Evolutionary conservation across 2,888 invertebrate genomes (phyloP), one percentile per base, ranked within the genome.

Genomic region (Mythimna ferrago): DNA sequence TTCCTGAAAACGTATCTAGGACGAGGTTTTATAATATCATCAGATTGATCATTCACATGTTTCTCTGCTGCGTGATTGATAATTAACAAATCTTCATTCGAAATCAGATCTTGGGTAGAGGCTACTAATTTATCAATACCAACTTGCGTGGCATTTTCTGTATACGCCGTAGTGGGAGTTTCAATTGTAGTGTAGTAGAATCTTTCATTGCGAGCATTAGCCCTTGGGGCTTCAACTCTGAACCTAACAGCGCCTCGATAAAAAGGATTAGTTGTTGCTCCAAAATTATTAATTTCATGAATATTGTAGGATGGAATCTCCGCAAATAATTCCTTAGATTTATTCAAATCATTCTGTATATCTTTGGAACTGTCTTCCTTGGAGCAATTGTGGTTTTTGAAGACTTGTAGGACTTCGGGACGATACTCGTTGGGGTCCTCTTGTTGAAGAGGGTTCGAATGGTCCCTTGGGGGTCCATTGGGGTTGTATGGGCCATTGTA

Each of bases 81-180:
- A 86, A 96, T 96, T 14, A 97, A 84, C 11, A 98, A 95, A 89
- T 97, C 97, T 86, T 97, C 97, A 77, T 97, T 97, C 0, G 97
- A 95, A 75, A 98, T 97, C 14, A 97, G 91, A 89, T 97, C 97
- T 87, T 96, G 97, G 1, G 97, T 97, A 2, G 95, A 97, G 58
- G 96, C 96, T 19, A 97, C 97, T 57, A 97, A 90, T 85, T 94
- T 97, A 6, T 95, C 94, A 57, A 95, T 94, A 2, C 95, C 94
- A 57, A 93, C 89, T 80, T 93, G 84, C 51, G 89, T 89, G 35
- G 87, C 86, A 62, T 89, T 90, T 19, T 87, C 79, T 57, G 80
- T 87, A 54, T 83, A 56, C 6, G 87, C 84, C 4, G 84, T 32
- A 14, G 73, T 76, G 51, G 91, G 89, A 11, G 90, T 86, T 38